Evolutionary conservation across 2,797 vertebrate genomes (phyloP), one percentile per base, ranked within the genome.

Genomic region (Sphenopsis melanotis): DNA sequence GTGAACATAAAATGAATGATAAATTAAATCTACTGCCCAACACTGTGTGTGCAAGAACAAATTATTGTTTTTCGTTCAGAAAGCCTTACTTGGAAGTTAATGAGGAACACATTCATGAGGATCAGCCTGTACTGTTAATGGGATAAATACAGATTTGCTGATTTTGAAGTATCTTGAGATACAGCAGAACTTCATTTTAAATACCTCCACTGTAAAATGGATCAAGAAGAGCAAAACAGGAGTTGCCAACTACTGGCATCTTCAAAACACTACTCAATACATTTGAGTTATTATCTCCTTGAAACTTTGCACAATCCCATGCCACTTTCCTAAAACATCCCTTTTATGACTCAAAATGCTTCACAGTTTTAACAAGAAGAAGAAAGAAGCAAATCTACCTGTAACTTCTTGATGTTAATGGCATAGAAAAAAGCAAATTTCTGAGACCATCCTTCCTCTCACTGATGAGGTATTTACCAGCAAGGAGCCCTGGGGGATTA

Each of bases 61-160:
- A 83, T 80, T 87, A 90, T 21, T 84, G 92, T 75, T 95, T 86
- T 95, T 80, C 93, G 90, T 92, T 92, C 89, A 95, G 90, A 77
- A 82, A 94, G 68, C 75, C 89, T 92, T 92, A 95, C 93, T 94
- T 92, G 92, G 90, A 94, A 92, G 57, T 84, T 89, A 82, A 90
- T 18, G 26, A 93, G 60, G 68, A 93, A 89, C 53, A 77, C 82
- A 91, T 90, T 92, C 78, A 89, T 74, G 53, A 89, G 71, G 81
- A 95, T 92, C 82, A 57, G 81, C 9, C 78, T 81, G 60, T 78
- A 69, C 83, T 89, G 53, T 96, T 90, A 97, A 92, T 77, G 71
- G 47, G 83, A 95, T 87, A 92, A 94, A 94, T 84, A 95, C 18
- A 92, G 87, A 94, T 93, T 66, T 80, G 78, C 94, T 89, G 78